phyloP scores from a whole-genome alignment of 2,797 vertebrate genomes.

The Mycteria americana region DNA sequence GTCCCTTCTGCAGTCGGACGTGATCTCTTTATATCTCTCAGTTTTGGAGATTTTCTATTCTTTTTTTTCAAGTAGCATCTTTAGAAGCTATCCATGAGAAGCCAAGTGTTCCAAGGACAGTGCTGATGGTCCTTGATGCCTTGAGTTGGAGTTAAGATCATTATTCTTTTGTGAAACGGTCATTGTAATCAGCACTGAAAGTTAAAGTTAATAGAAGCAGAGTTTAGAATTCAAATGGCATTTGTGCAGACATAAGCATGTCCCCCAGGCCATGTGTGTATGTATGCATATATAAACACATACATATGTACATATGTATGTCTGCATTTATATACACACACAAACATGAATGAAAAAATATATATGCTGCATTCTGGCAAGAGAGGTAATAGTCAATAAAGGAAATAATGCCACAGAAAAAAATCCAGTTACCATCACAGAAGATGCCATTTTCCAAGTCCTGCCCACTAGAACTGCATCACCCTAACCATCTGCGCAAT shows the following conservation, averaged over 20 bases:
- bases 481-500: not conserved
- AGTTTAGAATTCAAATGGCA: not conserved
- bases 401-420: not conserved
- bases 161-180: not conserved
- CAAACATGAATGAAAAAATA: not conserved
- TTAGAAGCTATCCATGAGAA: not conserved
- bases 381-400: not conserved
- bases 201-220: not conserved
- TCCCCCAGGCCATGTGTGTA: not conserved
- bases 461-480: not conserved
- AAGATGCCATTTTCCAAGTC: not conserved
- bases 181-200: not conserved
- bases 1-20: not conserved
- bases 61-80: not conserved
- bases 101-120: not conserved
- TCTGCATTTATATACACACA: not conserved
- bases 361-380: not conserved
- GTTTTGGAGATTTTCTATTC: not conserved
- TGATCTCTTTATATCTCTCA: not conserved
- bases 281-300: not conserved
- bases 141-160: not conserved
- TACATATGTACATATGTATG: rapidly evolving
- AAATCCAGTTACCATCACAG: not conserved
- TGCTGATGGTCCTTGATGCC: not conserved
- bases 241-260: not conserved